phyloP scores from a whole-genome alignment of 1,140 invertebrate genomes.

The Papilio xuthus region DNA sequence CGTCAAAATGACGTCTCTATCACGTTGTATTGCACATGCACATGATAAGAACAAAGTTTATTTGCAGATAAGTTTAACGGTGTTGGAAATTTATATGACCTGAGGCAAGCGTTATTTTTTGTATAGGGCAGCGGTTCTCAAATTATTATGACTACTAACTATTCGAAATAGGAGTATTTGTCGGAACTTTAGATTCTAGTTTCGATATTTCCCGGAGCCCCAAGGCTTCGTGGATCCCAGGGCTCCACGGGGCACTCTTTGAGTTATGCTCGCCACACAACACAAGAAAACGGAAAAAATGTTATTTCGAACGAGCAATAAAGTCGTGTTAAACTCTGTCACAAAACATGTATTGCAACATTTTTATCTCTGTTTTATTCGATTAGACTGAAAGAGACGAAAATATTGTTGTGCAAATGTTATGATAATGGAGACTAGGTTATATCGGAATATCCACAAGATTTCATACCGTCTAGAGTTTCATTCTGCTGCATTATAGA shows the following conservation, averaged over 20 bases:
- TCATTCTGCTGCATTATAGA: neutral
- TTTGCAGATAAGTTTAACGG: neutral
- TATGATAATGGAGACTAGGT: neutral
- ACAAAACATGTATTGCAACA: neutral
- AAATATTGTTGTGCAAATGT: too few relatives aligned
- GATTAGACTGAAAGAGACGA: too few relatives aligned
- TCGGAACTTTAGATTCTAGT: too few relatives aligned
- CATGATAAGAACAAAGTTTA: conserved; percentile 29
- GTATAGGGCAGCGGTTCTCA: neutral
- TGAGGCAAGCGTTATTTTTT: neutral
- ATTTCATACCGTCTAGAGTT: neutral
- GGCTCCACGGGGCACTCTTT: too few relatives aligned
- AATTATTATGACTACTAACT: too few relatives aligned
- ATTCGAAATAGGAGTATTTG: too few relatives aligned
- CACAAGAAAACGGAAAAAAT: too few relatives aligned
- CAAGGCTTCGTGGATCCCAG: too few relatives aligned
- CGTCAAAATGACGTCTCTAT: conserved; percentile 4
- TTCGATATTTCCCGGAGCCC: too few relatives aligned
- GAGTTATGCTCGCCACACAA: too few relatives aligned
- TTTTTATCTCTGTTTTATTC: neutral
- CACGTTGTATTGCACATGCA: neutral
- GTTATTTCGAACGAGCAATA: too few relatives aligned
- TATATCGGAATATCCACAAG: neutral
- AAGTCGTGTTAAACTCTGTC: neutral
- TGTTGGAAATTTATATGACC: neutral